These are phyloP conservation scores for Catagonus wagneri DNA, from an alignment of 2,113 vertebrate genomes.

Conservation along the genomic window DNA sequence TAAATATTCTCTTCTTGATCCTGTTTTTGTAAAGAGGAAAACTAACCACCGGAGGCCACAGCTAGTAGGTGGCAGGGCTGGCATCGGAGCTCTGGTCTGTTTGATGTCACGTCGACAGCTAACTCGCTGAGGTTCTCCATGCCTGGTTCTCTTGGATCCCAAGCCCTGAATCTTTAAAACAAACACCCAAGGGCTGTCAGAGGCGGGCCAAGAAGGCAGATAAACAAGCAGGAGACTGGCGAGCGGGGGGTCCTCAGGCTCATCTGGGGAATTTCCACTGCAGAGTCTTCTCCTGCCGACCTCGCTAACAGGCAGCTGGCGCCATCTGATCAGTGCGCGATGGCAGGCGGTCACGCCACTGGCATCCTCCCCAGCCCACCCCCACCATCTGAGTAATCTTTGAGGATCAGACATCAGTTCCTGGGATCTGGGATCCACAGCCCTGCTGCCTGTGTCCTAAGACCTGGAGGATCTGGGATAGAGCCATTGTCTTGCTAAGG, in stretches of 20 bases:
- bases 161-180: conserved; percentile 37
- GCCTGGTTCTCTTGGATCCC: background rate
- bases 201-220: conserved; percentile 37
- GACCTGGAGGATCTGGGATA: background rate
- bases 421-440: background rate
- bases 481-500: background rate
- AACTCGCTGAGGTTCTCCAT: background rate
- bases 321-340: background rate
- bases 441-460: background rate
- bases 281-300: background rate
- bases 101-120: background rate
- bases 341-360: background rate
- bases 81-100: background rate
- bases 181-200: conserved; percentile 42
- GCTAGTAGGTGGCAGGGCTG: background rate
- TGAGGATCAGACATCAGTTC: conserved; percentile 26
- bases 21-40: background rate
- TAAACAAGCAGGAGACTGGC: conserved; percentile 39
- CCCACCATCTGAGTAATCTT: background rate
- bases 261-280: conserved; percentile 68
- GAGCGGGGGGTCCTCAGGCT: conserved; percentile 34
- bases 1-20: background rate
- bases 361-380: background rate
- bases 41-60: background rate
- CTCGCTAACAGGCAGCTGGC: background rate